phyloP scores from a whole-genome alignment of 2,797 vertebrate species.

The Sebastolobus alascanus region DNA sequence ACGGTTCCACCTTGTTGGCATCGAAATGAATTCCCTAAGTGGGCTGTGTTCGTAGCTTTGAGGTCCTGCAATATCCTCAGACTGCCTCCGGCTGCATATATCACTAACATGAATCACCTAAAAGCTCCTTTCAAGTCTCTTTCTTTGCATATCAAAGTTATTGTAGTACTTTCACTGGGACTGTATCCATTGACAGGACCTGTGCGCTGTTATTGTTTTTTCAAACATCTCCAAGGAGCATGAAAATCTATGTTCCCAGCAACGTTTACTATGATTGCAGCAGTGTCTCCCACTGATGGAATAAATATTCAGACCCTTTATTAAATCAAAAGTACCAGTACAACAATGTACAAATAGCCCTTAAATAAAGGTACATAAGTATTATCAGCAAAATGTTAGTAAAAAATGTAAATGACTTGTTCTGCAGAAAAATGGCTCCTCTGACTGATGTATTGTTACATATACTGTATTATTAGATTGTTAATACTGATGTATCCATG shows the following conservation, averaged over 20 bases:
- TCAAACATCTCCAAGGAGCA: constrained; percentile 8
- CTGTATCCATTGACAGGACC: constrained; percentile 21
- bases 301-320: neutral
- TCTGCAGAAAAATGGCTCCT: neutral
- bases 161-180: constrained; percentile 31
- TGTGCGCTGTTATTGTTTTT: constrained; percentile 9
- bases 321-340: neutral
- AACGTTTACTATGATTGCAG: neutral
- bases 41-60: constrained; percentile 63
- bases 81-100: constrained; percentile 42
- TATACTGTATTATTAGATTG: neutral
- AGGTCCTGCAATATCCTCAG: constrained; percentile 60
- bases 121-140: constrained; percentile 35
- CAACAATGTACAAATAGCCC: neutral
- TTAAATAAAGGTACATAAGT: neutral
- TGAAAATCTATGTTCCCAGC: constrained; percentile 1
- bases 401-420: neutral
- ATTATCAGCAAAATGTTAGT: neutral
- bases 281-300: neutral
- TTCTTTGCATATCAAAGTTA: constrained; percentile 58
- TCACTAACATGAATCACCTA: constrained; percentile 56
- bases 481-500: neutral
- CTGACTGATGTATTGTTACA: neutral
- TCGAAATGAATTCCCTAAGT: constrained; percentile 70
- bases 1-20: constrained; percentile 75